These are phyloP conservation scores for Hirudo medicinalis DNA, from an alignment of 1,140 invertebrate species.

Conservation along the genomic window DNA sequence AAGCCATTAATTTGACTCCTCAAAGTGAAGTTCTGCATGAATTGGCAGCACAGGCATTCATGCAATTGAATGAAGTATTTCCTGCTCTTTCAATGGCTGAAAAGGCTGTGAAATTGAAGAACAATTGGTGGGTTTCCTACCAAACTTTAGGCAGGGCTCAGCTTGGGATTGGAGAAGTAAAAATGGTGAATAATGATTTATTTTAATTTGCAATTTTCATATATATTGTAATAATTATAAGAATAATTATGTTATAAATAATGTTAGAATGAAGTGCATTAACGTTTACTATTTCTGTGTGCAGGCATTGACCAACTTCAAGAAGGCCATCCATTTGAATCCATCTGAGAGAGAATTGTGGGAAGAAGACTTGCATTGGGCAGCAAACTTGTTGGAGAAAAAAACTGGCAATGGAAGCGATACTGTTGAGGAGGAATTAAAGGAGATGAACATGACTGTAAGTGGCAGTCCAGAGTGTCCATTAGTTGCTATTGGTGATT, in stretches of 20 bases:
- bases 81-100: slow-evolving; percentile 34
- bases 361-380: slow-evolving; percentile 38
- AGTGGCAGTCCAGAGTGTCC: too few relatives aligned
- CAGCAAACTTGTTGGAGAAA: slow-evolving; percentile 26
- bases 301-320: slow-evolving; percentile 40
- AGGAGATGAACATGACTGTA: too few relatives aligned
- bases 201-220: neutral
- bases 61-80: slow-evolving; percentile 31
- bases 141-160: slow-evolving; percentile 42
- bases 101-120: slow-evolving; percentile 32
- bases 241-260: too few relatives aligned
- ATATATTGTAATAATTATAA: too few relatives aligned
- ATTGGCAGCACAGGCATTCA: slow-evolving; percentile 27
- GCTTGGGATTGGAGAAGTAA: slow-evolving; percentile 40
- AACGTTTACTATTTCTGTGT: neutral
- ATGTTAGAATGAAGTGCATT: too few relatives aligned
- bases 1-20: too few relatives aligned
- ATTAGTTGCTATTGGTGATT: too few relatives aligned
- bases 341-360: slow-evolving; percentile 38
- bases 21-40: too few relatives aligned
- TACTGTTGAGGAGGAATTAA: too few relatives aligned
- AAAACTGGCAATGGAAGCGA: neutral
- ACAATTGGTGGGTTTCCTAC: slow-evolving; percentile 40
- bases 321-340: slow-evolving; percentile 38
- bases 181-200: slow-evolving; percentile 28